Percentiles rank a stretch among this genome's conserved stretches.
phyloP scores from a whole-genome alignment of 2,113 vertebrate species.

The Melanerpes formicivorus region DNA sequence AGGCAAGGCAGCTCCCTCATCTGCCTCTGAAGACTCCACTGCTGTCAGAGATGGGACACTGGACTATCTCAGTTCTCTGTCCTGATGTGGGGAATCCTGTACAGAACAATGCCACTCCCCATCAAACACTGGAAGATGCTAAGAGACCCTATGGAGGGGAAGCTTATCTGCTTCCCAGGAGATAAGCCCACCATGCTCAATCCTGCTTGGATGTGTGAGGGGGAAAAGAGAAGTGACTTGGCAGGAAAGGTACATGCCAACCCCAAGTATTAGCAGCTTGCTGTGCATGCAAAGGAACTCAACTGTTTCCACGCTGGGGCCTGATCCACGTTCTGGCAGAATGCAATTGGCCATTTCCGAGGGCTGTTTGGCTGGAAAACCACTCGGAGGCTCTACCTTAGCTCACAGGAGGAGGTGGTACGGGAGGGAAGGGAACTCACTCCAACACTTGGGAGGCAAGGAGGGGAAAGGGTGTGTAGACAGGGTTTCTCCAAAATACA shows the following conservation, averaged over 20 bases:
- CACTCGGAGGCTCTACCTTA: slow-evolving; percentile 51
- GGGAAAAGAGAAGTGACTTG: not conserved
- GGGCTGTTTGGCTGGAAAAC: slow-evolving; percentile 17
- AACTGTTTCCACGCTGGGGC: slow-evolving; percentile 22
- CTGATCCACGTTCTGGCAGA: not conserved
- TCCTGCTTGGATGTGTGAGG: not conserved
- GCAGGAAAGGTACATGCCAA: slow-evolving; percentile 30
- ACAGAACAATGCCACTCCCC: not conserved
- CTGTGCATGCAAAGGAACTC: slow-evolving; percentile 39
- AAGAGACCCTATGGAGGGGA: not conserved
- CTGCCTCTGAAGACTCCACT: not conserved
- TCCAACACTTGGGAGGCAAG: slow-evolving; percentile 35
- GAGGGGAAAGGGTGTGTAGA: slow-evolving; percentile 47
- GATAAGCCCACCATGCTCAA: not conserved
- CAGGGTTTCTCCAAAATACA: slow-evolving; percentile 59
- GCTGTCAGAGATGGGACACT: not conserved
- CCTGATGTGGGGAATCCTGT: not conserved
- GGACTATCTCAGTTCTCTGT: not conserved
- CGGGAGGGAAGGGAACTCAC: slow-evolving; percentile 50
- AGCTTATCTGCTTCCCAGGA: not conserved
- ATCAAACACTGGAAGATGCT: not conserved
- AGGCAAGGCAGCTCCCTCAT: not conserved
- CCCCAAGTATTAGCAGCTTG: slow-evolving; percentile 49
- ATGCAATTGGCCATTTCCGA: not conserved
- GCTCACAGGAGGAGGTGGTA: slow-evolving; percentile 51